phyloP scores from a whole-genome alignment of 2,797 vertebrate species.

The Danio albolineatus region DNA sequence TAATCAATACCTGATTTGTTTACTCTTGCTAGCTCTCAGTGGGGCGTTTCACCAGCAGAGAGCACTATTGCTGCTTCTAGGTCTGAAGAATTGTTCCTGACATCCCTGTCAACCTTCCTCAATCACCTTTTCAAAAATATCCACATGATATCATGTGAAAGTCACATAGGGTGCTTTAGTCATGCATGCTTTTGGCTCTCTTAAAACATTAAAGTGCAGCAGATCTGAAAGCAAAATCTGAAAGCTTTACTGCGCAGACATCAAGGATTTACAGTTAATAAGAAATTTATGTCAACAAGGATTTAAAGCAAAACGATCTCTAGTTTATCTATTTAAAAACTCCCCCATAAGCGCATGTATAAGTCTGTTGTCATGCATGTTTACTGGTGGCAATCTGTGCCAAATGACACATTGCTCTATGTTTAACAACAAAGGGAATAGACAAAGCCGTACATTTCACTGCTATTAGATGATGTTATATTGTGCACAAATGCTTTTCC shows the following conservation, averaged over 20 bases:
- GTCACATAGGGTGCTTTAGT: slow-evolving; percentile 24
- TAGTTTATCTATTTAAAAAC: not conserved
- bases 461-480: not conserved
- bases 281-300: slow-evolving; percentile 26
- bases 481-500: not conserved
- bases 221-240: not conserved
- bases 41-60: slow-evolving; percentile 52
- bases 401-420: slow-evolving; percentile 12
- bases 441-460: not conserved
- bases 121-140: slow-evolving; percentile 17
- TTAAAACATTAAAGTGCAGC: slow-evolving; percentile 21
- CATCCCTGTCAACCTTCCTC: slow-evolving; percentile 12
- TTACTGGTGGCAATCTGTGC: not conserved
- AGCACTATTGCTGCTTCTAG: slow-evolving; percentile 37
- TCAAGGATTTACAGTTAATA: slow-evolving; percentile 32
- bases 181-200: slow-evolving; percentile 17
- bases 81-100: not conserved
- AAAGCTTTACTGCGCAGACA: slow-evolving; percentile 8
- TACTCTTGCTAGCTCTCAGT: not conserved
- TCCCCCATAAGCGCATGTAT: slow-evolving; percentile 10
- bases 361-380: slow-evolving; percentile 21
- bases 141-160: slow-evolving; percentile 18
- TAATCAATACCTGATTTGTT: not conserved
- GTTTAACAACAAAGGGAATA: not conserved
- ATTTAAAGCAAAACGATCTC: slow-evolving; percentile 6